These are phyloP conservation scores for Apistogramma diplotaenia DNA, from an alignment of 2,113 vertebrate genomes.

Conservation along the genomic window DNA sequence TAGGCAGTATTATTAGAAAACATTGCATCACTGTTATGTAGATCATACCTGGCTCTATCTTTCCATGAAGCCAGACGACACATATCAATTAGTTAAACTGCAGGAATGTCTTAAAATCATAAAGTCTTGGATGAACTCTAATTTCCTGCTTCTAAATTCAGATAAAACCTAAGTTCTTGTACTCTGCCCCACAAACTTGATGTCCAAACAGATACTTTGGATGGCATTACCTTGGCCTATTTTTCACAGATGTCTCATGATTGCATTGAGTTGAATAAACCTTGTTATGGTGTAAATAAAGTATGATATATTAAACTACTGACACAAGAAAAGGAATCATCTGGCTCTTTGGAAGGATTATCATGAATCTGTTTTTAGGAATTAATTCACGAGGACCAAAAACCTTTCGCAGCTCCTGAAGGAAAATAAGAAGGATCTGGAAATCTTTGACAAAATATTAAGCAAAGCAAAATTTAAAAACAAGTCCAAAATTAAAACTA, in stretches of 20 bases:
- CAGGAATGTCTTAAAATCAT: no score
- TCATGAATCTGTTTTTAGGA: neutral
- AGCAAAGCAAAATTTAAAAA: neutral
- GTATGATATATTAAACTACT: neutral
- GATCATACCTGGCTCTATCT: no score
- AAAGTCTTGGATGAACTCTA: no score
- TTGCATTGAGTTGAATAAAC: neutral
- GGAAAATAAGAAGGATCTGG: neutral
- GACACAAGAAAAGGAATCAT: neutral
- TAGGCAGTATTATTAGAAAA: no score
- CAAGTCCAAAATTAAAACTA: neutral
- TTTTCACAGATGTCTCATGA: neutral
- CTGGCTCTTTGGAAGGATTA: neutral
- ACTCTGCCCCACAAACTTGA: no score
- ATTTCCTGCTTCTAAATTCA: no score
- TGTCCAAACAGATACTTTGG: no score
- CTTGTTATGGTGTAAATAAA: neutral
- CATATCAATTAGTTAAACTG: no score
- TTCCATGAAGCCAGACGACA: no score
- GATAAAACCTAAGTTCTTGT: no score
- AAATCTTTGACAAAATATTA: neutral
- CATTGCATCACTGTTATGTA: no score
- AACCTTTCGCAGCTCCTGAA: neutral
- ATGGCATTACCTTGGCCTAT: no score
- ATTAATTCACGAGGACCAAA: constrained; percentile 11